These are phyloP conservation scores for Achatina immaculata DNA, from an alignment of 1,140 invertebrate genomes.

Conservation along the genomic window DNA sequence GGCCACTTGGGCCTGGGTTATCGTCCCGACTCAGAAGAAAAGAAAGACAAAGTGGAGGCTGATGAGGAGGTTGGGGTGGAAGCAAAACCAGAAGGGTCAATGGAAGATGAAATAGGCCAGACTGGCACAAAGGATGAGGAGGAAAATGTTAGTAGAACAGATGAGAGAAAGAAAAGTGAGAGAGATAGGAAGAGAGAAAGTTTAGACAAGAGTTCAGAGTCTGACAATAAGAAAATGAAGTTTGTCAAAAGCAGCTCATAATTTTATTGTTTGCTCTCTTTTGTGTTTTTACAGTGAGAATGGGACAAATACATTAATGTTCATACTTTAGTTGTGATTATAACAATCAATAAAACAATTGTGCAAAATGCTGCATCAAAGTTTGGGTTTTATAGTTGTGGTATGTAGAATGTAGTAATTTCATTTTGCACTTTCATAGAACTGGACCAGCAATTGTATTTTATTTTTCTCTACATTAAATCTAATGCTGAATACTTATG, in stretches of 20 bases:
- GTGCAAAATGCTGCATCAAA: no score
- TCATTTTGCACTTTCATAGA: no score
- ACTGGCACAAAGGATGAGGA: conserved; percentile 43
- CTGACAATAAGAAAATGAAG: conserved; percentile 25
- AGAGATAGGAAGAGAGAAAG: conserved; percentile 1
- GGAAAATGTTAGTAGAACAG: conserved; percentile 30
- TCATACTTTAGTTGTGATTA: no score
- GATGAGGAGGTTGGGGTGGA: conserved; percentile 49
- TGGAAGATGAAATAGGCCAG: conserved; percentile 43
- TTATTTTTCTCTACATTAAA: no score
- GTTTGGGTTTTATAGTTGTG: no score
- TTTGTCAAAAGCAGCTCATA: conserved; percentile 26
- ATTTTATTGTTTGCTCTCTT: background rate
- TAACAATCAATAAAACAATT: no score
- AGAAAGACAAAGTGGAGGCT: conserved; percentile 45
- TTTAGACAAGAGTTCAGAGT: background rate
- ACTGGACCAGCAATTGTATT: no score
- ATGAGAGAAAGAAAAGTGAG: background rate
- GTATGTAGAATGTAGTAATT: no score
- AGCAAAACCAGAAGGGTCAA: conserved; percentile 15
- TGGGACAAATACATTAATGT: no score
- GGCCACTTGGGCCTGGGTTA: conserved; percentile 65
- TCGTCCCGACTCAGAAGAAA: conserved; percentile 50
- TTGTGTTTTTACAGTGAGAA: background rate
- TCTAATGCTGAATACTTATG: no score